Conservation (phyloP, 2,113 vertebrate species). For the Dicentrarchus labrax region DNA sequence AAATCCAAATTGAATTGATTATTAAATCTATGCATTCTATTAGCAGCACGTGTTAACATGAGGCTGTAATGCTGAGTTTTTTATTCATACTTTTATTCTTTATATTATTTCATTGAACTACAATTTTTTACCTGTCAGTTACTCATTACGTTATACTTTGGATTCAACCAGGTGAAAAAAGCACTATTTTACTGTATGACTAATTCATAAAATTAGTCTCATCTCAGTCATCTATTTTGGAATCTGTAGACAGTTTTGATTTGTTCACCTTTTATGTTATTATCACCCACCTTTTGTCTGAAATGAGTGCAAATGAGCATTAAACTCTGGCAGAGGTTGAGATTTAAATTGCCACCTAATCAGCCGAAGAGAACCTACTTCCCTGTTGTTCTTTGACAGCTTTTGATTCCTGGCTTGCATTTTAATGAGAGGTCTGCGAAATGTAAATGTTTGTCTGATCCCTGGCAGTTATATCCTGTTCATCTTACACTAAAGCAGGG, state of each 20-base stretch:
- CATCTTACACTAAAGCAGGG: slow-evolving; percentile 6
- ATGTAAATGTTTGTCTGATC: slow-evolving; percentile 42
- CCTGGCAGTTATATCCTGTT: background rate
- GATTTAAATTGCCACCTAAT: slow-evolving; percentile 40
- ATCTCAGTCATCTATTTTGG: background rate
- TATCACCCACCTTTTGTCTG: slow-evolving; percentile 21
- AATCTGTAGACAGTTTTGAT: slow-evolving; percentile 22
- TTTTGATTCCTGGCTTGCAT: slow-evolving; percentile 24
- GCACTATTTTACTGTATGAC: background rate
- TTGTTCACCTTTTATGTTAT: slow-evolving; percentile 9
- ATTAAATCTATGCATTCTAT: background rate
- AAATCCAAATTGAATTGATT: background rate
- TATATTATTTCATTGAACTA: background rate
- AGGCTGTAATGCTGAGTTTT: too few species aligned
- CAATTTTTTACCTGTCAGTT: background rate
- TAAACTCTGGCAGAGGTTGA: slow-evolving; percentile 9
- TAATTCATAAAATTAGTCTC: background rate
- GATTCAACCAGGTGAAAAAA: background rate
- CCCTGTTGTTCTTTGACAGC: slow-evolving; percentile 32
- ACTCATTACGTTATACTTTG: background rate
- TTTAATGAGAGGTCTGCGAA: slow-evolving; percentile 13
- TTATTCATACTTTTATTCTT: background rate
- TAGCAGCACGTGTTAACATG: too few species aligned
- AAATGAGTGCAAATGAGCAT: slow-evolving; percentile 22
- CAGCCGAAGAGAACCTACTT: slow-evolving; percentile 7